Evolutionary conservation across 2,113 vertebrate species (phyloP), one percentile per base, ranked within the genome.

Genomic region (Silurus asotus): DNA sequence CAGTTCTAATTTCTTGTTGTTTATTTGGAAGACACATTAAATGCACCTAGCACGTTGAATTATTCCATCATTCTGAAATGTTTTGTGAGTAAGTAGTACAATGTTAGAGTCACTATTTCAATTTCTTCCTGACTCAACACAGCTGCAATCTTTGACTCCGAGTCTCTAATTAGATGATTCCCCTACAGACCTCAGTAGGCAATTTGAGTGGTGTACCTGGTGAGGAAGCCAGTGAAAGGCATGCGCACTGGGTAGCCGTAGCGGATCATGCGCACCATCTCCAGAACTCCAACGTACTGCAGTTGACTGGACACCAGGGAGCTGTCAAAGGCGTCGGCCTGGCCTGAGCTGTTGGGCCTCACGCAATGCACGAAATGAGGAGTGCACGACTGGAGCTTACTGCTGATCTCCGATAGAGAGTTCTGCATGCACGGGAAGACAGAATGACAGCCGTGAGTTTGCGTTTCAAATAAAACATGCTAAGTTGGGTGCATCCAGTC

Each of bases 251-350:
- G 96, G 90, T 96, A 98, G 20, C 98, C 97, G 0, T 97, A 95
- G 10, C 97, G 96, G 90, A 97, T 96, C 93, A 96, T 93, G 93
- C 95, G 97, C 90, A 99, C 96, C 96, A 98, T 96, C 88, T 98
- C 96, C 81, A 99, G 94, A 64, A 99, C 97, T 56, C 96, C 96
- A 4, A 98, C 95, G 86, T 98, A 96, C 81, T 97, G 97, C 80
- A 99, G 96, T 88, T 98, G 98, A 45, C 96, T 93, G 6, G 97
- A 98, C 88, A 99, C 97, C 74, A 96, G 97, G 90, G 94, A 93
- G 92, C 95, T 95, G 91, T 98, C 97, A 80, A 99, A 98, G 28
- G 88, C 91, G 82, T 97, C 96, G 0, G 97, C 94, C 83, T 95
- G 92, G 89, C 93, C 93, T 0, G 90, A 92, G 86, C 91, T 92